phyloP scores from a whole-genome alignment of 2,888 invertebrate genomes.

The Poecilobothrus nobilitatus region DNA sequence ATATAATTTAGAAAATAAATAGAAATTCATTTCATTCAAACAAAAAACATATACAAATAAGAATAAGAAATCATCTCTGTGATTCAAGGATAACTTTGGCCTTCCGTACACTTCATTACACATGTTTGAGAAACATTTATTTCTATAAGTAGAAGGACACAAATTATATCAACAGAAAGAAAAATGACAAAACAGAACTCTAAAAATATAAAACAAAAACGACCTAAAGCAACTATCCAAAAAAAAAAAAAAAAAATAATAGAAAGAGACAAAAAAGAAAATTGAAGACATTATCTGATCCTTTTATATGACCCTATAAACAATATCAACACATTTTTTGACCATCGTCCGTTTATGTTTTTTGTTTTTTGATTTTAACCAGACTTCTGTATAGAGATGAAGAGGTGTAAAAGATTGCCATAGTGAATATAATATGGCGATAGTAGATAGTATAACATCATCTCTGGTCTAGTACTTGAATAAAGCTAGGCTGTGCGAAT shows the following conservation, averaged over 20 bases:
- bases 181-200: neutral
- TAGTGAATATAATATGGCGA: too few relatives aligned
- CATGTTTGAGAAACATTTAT: too few relatives aligned
- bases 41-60: neutral
- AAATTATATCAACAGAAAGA: too few relatives aligned
- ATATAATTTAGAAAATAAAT: too few relatives aligned
- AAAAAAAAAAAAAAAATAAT: neutral
- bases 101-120: neutral
- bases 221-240: neutral
- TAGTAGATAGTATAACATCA: too few relatives aligned
- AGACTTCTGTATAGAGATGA: too few relatives aligned
- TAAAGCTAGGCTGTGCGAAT: too few relatives aligned
- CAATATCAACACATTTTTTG: conserved; percentile 5
- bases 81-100: neutral
- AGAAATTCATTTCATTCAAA: neutral
- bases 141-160: neutral
- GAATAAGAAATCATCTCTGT: neutral
- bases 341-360: neutral
- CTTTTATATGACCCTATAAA: neutral
- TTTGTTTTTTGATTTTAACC: too few relatives aligned
- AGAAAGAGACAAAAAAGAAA: neutral
- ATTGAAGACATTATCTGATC: neutral
- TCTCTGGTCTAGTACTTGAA: too few relatives aligned
- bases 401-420: too few relatives aligned
- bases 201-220: neutral